Base-by-base conservation (phyloP, 2,797 vertebrate species). In the Phoeniculus purpureus region DNA sequence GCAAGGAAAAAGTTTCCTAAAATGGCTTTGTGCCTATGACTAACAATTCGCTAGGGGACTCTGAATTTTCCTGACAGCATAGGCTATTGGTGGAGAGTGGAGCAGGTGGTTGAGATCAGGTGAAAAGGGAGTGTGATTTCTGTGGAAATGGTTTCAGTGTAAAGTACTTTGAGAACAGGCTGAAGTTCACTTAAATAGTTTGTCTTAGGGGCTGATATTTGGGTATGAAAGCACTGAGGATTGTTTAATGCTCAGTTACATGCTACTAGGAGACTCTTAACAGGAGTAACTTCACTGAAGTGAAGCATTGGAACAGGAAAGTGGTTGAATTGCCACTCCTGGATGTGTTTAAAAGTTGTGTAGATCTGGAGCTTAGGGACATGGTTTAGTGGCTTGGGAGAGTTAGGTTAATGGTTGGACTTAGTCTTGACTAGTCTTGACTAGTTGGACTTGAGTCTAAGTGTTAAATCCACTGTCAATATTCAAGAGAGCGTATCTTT, bases 1-100 rank as follows among this genome's bases (percentile, higher is more conserved):
- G 14, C 34, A 85, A 74, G 16, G 31, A 77, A 6, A 20, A 9
- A 2, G 16, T 61, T 65, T 60, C 32, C 15, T 15, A 20, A 25
- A 45, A 2, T 43, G 9, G 0, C 6, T 55, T 76, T 82, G 59
- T 55, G 40, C 23, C 5, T 3, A 29, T 62, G 12, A 21, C 29
- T 64, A 19, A 15, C 4, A 50, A 3, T 62, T 92, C n/a, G 58
- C 52, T 11, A 14, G 25, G 22, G 47, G 4, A 25, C 17, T 37
- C 3, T 77, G 31, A 12, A 8, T 70, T 27, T 27, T 86, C 29
- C 10, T 25, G 58, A 9, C 12, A 26, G 1, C 56, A 5, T 55
- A 7, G 25, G 15, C 17, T 78, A 0, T 12, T 3, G 8, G 15
- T 62, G 25, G 3, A 14, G 12, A 14, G 12, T 15, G 13, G 12